A percentile compares a stretch with the other conserved stretches of the same genome.
Conservation (phyloP, 1,140 invertebrate genomes). For the Macrosteles quadrilineatus region DNA sequence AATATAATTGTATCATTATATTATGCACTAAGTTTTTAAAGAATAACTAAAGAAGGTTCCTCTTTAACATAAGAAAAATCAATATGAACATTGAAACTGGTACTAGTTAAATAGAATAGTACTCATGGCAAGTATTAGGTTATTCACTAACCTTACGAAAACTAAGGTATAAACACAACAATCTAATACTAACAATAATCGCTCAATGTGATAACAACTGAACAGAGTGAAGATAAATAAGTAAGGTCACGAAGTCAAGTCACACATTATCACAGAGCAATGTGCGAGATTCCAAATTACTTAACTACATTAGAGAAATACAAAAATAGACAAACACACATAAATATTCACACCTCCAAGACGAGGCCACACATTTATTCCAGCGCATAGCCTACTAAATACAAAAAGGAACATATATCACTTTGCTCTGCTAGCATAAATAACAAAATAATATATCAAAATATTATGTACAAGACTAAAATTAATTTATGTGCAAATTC, state of each 20-base stretch:
- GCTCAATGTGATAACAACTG: conserved; percentile 4
- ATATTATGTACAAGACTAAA: conserved; percentile 1
- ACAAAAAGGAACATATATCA: conserved; percentile 14
- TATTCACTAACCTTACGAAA: no score
- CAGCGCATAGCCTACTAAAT: conserved; percentile 5
- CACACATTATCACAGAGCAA: conserved; percentile 14
- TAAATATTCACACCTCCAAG: no score
- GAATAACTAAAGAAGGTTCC: no score
- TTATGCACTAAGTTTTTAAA: no score
- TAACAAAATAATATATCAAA: conserved; percentile 7
- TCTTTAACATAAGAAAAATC: no score
- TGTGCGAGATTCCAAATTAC: not conserved
- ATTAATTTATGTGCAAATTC: no score
- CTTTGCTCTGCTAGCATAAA: not conserved
- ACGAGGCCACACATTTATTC: no score
- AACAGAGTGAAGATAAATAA: conserved; percentile 7
- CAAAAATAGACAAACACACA: no score
- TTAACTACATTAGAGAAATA: not conserved
- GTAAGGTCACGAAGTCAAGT: not conserved
- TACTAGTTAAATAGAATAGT: no score
- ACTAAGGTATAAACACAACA: not conserved
- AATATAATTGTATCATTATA: no score
- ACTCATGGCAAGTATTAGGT: no score
- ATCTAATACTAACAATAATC: conserved; percentile 4
- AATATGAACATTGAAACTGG: no score